phyloP scores from a whole-genome alignment of 2,113 vertebrate species.

The Alethe castanea region DNA sequence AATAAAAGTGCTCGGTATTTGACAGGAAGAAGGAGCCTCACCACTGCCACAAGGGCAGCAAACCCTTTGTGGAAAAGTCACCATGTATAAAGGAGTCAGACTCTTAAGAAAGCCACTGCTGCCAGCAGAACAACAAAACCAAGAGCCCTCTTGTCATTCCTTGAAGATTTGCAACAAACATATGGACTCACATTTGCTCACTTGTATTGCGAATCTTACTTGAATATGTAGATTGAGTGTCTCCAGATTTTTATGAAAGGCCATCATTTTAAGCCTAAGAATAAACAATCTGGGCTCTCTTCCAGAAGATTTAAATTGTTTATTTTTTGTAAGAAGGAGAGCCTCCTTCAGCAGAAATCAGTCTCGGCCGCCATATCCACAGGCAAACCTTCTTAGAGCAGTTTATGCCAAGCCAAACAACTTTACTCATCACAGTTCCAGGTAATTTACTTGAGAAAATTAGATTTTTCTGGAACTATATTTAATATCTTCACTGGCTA shows the following conservation, averaged over 20 bases:
- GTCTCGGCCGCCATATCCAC: not conserved
- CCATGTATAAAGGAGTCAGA: not conserved
- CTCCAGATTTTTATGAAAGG: not conserved
- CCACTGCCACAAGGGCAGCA: not conserved
- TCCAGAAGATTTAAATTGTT: not conserved
- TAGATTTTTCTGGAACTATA: not conserved
- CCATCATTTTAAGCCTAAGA: not conserved
- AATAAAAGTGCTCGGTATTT: not conserved
- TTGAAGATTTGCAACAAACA: not conserved
- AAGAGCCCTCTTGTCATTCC: not conserved
- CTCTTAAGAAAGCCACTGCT: not conserved
- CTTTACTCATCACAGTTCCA: not conserved
- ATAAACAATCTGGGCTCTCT: conserved; percentile 21
- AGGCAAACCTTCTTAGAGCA: not conserved
- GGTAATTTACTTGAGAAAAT: not conserved
- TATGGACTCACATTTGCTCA: not conserved
- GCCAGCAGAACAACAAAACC: not conserved
- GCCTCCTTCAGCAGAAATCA: not conserved
- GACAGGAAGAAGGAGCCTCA: not conserved
- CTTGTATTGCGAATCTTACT: not conserved
- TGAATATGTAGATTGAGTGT: not conserved
- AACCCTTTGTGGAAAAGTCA: fast-evolving
- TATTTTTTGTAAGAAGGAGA: not conserved
- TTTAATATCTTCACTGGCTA: not conserved
- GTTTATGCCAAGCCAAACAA: not conserved